These are phyloP conservation scores for Proterorhinus semilunaris DNA, from an alignment of 2,113 vertebrate species.

Conservation along the genomic window DNA sequence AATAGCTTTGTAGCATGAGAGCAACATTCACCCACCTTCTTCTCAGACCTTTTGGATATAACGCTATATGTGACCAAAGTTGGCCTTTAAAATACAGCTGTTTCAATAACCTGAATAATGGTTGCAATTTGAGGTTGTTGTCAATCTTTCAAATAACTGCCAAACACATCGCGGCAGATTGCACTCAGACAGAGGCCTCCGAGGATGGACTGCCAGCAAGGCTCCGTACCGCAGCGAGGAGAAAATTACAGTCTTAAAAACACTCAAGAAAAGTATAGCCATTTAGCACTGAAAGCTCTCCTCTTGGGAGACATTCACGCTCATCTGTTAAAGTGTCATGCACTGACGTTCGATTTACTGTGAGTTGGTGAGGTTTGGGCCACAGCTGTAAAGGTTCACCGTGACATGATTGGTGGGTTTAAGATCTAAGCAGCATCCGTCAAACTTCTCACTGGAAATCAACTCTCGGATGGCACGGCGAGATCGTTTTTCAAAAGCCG, in stretches of 20 bases:
- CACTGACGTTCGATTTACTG: constrained; percentile 24
- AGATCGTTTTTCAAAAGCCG: constrained; percentile 20
- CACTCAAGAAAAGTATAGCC: constrained; percentile 43
- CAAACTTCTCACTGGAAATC: constrained; percentile 21
- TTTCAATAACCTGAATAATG: constrained; percentile 57
- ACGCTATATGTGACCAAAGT: constrained; percentile 22
- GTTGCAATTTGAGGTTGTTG: constrained; percentile 56
- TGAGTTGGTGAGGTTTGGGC: constrained; percentile 24
- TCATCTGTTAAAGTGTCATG: constrained; percentile 44
- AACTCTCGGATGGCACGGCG: constrained; percentile 10
- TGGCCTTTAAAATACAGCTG: constrained; percentile 50
- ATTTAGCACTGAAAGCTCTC: constrained; percentile 45
- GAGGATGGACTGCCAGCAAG: constrained; percentile 52
- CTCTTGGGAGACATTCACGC: constrained; percentile 43
- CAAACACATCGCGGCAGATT: constrained; percentile 60
- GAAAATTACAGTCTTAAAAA: constrained; percentile 49
- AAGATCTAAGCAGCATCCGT: constrained; percentile 14
- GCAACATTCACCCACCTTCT: too few relatives aligned
- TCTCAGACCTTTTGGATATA: not conserved
- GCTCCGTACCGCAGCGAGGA: constrained; percentile 11
- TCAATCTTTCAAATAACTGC: constrained; percentile 65
- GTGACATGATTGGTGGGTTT: constrained; percentile 26
- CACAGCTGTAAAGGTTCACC: constrained; percentile 23
- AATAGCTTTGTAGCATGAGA: too few relatives aligned
- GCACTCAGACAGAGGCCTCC: constrained; percentile 50